Evolutionary conservation across 2,888 invertebrate genomes (phyloP).

Genomic region (Drosophila subquinaria): DNA sequence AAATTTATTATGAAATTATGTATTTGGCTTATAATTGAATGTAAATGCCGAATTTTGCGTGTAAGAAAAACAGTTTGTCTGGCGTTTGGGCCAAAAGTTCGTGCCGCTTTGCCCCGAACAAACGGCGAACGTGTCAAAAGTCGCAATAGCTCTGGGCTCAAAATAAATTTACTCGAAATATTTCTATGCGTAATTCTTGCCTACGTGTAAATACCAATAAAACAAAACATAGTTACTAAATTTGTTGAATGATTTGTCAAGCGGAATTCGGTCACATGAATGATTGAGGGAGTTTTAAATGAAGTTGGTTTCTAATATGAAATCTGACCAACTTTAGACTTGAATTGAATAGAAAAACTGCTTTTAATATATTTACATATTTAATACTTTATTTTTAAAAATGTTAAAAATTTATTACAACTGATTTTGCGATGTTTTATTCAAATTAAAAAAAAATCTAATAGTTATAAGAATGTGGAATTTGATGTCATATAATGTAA

Average conservation of each 20-base stretch:
- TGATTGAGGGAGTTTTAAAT: not conserved
- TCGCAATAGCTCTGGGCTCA: slow-evolving; percentile 11
- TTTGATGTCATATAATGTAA: slow-evolving; percentile 15
- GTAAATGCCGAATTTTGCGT: not conserved
- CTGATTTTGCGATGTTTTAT: not conserved
- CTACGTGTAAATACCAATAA: slow-evolving; percentile 62
- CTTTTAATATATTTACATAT: too few species aligned
- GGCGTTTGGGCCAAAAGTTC: slow-evolving; percentile 35
- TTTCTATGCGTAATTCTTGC: slow-evolving; percentile 51
- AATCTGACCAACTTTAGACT: not conserved
- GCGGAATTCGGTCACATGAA: slow-evolving; percentile 26
- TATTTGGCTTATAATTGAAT: not conserved
- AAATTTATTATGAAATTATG: not conserved
- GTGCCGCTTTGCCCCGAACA: slow-evolving; percentile 33
- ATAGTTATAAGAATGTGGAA: not conserved
- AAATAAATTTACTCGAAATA: slow-evolving; percentile 28
- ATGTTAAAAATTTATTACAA: not conserved
- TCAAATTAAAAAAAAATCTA: not conserved
- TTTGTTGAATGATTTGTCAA: slow-evolving; percentile 3
- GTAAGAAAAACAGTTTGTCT: slow-evolving; percentile 23
- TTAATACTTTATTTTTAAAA: too few species aligned
- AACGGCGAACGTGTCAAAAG: slow-evolving; percentile 51
- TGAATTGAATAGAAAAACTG: too few species aligned
- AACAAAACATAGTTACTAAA: not conserved
- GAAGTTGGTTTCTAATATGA: not conserved